Percentiles rank a stretch among this genome's conserved stretches.
These are phyloP conservation scores for Herminia tarsipennalis DNA, from an alignment of 2,888 invertebrate species.

Conservation along the genomic window DNA sequence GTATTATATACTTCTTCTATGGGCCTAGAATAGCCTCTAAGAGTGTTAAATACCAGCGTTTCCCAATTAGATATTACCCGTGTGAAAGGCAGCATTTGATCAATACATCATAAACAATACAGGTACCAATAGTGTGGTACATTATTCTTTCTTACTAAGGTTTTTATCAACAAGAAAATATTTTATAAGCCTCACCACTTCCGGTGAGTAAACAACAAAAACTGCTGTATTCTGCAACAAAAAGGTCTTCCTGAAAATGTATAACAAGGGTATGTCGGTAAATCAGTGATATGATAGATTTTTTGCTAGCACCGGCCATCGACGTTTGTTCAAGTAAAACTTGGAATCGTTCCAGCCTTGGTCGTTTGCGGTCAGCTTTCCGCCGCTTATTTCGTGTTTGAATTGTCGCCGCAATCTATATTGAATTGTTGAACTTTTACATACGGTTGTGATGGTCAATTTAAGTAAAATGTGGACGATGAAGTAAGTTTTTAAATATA, in stretches of 20 bases:
- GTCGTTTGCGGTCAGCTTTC: constrained; percentile 46
- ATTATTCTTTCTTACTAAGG: too few species aligned
- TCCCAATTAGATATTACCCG: too few species aligned
- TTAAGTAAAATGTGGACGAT: not conserved
- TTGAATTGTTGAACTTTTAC: constrained; percentile 13
- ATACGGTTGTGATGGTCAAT: constrained; percentile 1
- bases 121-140: too few species aligned
- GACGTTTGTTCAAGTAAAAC: constrained; percentile 44
- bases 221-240: constrained; percentile 7
- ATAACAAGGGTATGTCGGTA: constrained; percentile 27
- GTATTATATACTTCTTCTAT: too few species aligned
- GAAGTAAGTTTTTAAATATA: not conserved
- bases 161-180: too few species aligned
- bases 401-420: constrained; percentile 39
- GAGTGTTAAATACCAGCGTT: too few species aligned
- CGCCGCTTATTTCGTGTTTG: constrained; percentile 45
- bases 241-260: constrained; percentile 25
- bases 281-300: constrained; percentile 42
- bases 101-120: too few species aligned
- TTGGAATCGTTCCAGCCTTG: constrained; percentile 51
- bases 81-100: too few species aligned
- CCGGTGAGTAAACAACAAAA: not conserved
- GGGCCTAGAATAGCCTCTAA: too few species aligned
- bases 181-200: not conserved
- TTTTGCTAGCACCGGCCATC: constrained; percentile 45